Evolutionary conservation across 2,113 vertebrate species (phyloP), one percentile per base, ranked within the genome.

Genomic region (Barnardius zonarius): DNA sequence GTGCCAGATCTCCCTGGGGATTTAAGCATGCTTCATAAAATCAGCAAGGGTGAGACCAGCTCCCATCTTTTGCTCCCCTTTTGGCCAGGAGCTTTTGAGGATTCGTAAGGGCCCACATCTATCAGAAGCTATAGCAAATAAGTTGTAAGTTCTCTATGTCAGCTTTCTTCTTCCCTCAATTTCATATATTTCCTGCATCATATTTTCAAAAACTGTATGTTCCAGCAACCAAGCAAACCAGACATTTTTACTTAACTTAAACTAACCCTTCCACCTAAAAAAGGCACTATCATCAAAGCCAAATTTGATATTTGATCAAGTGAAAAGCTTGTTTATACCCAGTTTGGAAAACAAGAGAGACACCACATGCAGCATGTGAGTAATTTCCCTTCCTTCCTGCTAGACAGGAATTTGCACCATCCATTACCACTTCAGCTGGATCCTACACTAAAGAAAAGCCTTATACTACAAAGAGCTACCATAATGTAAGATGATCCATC

Each of bases 361-460:
- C 17, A 74, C 7, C 39, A 51, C 39, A 35, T 0, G 0, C 39
- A 87, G 19, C 16, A 72, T 0, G 5, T 4, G 10, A 85, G 48
- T 25, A n/a, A 92, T 31, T 68, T 28, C 57, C n/a, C 51, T 84
- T 92, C 74, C 81, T 87, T 91, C 62, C 78, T 30, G 23, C 84
- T 51, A 70, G 24, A 18, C 51, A 23, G 13, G 30, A 14, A 61
- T 30, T 30, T 73, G n/a, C 55, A 48, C 48, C 22, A 63, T 44
- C 30, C 61, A 35, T 12, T 0, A 0, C 43, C 5, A 6, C 37
- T 52, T 74, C 72, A 80, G 27, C 63, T 59, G 17, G 44, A 31
- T 83, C n/a, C 73, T 37, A 2, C 3, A n/a, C 69, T 89, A 51
- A 43, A 74, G 49, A 19, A 68, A 22, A 93, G 30, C 31, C 59